Evolutionary conservation across 2,113 vertebrate species (phyloP), one percentile per base, ranked within the genome.

Genomic region (Actinemys pallida): DNA sequence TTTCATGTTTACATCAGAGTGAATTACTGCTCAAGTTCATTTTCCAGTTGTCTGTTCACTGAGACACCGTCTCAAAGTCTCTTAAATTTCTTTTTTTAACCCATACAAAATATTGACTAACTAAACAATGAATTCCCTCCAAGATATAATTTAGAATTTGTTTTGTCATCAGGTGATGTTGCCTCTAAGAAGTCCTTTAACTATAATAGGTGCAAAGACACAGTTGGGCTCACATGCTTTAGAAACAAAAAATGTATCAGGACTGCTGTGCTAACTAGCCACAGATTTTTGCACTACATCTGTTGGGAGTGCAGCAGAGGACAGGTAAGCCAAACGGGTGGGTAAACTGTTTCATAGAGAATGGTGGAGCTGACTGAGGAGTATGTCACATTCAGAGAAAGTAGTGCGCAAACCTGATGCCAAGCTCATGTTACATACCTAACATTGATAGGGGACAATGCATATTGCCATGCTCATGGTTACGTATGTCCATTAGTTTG

Each of bases 1-100:
- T 96, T 93, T 91, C 84, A 52, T 95, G 89, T 85, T 95, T 65
- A 90, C 19, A 72, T 72, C 8, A 39, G 19, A 72, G 62, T 54
- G 57, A 95, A 96, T 54, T 84, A 95, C 35, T 92, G 5, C 19
- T 88, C 87, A 83, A 93, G 81, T 83, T 62, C 1, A 42, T 85
- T 95, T 86, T 35, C 59, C 87, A 89, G 54, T 3, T 72, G 54
- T 76, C 20, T 42, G 22, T 24, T 42, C 42, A 75, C n/a, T 27
- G 75, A 16, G 47, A 78, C 45, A 22, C 53, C 90, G 1, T 56
- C 25, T 84, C 45, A 84, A 72, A 88, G 93, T 27, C 42, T 78
- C 22, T 16, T 47, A 54, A 90, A 79, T 50, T 56, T 6, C 1
- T n/a, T 83, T 72, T 56, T 90, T 72, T 12, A 94, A 93, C 92